Conservation (phyloP, 2,797 vertebrate species). For the Pangasius mekongensis region DNA sequence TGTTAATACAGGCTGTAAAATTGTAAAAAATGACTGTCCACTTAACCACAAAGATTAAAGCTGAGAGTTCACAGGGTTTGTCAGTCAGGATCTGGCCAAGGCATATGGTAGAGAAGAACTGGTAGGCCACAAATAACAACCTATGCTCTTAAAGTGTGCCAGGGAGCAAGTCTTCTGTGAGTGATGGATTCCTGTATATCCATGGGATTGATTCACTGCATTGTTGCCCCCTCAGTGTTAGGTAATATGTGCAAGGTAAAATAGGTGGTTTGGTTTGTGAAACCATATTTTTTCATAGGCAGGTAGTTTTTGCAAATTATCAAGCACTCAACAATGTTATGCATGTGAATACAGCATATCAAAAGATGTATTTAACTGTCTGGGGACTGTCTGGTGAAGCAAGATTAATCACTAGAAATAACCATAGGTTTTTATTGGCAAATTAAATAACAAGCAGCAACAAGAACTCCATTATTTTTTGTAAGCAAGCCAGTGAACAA, state of each 20-base stretch:
- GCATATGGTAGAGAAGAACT: background rate
- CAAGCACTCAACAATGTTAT: background rate
- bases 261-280: background rate
- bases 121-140: background rate
- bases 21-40: background rate
- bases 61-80: background rate
- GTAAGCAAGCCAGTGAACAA: constrained; percentile 27
- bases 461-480: constrained; percentile 29
- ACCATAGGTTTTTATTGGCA: constrained; percentile 25
- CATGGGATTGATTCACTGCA: background rate
- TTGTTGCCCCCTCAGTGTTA: background rate
- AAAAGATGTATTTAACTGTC: constrained; percentile 5
- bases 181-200: background rate
- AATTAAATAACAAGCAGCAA: constrained; percentile 38
- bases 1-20: background rate
- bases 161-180: background rate
- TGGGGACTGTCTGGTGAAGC: constrained; percentile 27
- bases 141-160: background rate
- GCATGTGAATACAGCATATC: background rate
- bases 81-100: background rate
- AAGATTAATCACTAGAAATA: constrained; percentile 30
- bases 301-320: background rate
- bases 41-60: background rate
- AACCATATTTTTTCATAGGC: background rate
- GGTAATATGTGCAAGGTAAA: background rate